These are phyloP conservation scores for Dione juno DNA, from an alignment of 2,888 invertebrate species.

Conservation along the genomic window DNA sequence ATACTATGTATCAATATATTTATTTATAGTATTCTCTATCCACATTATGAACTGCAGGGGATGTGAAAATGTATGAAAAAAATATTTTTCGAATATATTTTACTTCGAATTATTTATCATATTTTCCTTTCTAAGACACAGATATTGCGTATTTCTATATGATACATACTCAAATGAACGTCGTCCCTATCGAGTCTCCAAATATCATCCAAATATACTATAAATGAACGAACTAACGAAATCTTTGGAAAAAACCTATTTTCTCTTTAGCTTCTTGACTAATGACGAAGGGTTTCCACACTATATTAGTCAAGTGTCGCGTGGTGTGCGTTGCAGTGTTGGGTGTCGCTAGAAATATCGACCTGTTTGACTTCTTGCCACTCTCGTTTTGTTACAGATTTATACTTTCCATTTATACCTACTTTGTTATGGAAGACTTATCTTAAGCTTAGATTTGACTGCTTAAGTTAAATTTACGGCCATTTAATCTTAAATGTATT, in stretches of 20 bases:
- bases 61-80: too few species aligned
- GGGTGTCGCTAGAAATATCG: slow-evolving; percentile 74
- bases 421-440: slow-evolving; percentile 1
- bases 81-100: too few species aligned
- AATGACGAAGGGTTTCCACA: slow-evolving; percentile 64
- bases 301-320: slow-evolving; percentile 71
- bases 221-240: not conserved
- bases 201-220: slow-evolving; percentile 1
- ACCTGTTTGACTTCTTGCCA: slow-evolving; percentile 58
- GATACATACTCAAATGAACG: not conserved
- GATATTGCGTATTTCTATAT: not conserved
- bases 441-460: not conserved
- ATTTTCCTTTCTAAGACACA: not conserved
- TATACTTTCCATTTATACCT: slow-evolving; percentile 7
- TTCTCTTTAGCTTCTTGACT: slow-evolving; percentile 53
- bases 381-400: slow-evolving; percentile 47
- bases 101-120: too few species aligned
- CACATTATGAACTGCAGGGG: too few species aligned
- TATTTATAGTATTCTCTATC: too few species aligned
- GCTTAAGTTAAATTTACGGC: slow-evolving; percentile 1
- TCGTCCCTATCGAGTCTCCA: not conserved
- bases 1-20: too few species aligned
- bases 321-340: slow-evolving; percentile 68
- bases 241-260: slow-evolving; percentile 13
- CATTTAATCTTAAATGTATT: slow-evolving; percentile 5